Percentiles rank a stretch among this genome's conserved stretches.
Conservation (phyloP, 2,888 invertebrate genomes). For the Phengaris alcon region DNA sequence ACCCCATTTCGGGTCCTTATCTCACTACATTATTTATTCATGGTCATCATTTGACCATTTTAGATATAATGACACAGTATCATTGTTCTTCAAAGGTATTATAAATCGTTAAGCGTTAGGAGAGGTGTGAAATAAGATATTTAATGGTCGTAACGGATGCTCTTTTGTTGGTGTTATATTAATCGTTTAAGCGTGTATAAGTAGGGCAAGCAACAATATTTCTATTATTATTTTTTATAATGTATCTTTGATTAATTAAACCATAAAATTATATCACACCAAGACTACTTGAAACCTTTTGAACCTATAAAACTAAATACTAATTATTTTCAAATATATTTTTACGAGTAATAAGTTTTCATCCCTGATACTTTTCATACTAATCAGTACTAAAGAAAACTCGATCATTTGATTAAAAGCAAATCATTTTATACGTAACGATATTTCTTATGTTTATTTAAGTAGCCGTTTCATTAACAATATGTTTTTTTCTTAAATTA, state of each 20-base stretch:
- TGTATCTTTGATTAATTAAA: constrained; percentile 12
- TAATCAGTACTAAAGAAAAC: too few relatives aligned
- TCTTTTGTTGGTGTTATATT: constrained; percentile 49
- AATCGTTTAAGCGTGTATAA: constrained; percentile 42
- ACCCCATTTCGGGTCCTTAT: constrained; percentile 59
- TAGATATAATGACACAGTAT: constrained; percentile 71
- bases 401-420: too few relatives aligned
- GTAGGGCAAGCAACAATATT: constrained; percentile 39
- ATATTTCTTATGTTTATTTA: not conserved
- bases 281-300: not conserved
- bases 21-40: constrained; percentile 74
- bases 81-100: constrained; percentile 65
- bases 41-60: constrained; percentile 80
- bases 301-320: not conserved
- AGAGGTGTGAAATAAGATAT: constrained; percentile 73
- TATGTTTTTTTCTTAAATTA: not conserved
- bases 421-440: too few relatives aligned
- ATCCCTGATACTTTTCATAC: too few relatives aligned
- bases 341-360: too few relatives aligned
- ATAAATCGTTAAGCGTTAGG: constrained; percentile 63
- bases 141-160: constrained; percentile 66
- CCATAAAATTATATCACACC: not conserved
- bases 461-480: not conserved
- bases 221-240: not conserved
- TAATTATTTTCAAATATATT: too few relatives aligned